Percentiles rank a stretch among this genome's conserved stretches.
Evolutionary conservation across 2,113 vertebrate genomes (phyloP).

Genomic region (Cardinalis cardinalis): DNA sequence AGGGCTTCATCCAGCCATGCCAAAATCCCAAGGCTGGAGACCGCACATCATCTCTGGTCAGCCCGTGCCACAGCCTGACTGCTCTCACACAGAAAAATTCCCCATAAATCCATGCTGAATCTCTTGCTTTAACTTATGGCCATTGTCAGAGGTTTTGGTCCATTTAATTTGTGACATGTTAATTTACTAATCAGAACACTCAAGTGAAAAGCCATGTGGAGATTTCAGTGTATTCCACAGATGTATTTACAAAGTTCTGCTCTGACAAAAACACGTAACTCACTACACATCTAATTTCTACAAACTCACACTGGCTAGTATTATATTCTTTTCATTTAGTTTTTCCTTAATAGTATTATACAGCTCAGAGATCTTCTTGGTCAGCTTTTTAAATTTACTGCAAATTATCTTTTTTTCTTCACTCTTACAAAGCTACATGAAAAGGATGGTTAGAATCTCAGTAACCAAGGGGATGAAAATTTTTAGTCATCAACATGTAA

Average conservation of each 20-base stretch:
- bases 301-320: neutral
- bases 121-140: neutral
- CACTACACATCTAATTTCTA: neutral
- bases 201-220: neutral
- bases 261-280: neutral
- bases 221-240: neutral
- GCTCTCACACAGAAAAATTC: neutral
- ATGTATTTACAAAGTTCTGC: neutral
- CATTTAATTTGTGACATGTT: neutral
- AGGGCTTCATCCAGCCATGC: neutral
- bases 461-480: neutral
- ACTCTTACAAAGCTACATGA: neutral
- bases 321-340: neutral
- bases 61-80: neutral
- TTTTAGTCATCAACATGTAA: neutral
- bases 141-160: neutral
- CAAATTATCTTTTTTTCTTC: neutral
- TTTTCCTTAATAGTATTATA: neutral
- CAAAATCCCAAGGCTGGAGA: neutral
- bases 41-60: neutral
- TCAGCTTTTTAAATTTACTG: neutral
- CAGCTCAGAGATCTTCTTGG: neutral
- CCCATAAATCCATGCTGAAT: neutral
- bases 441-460: neutral
- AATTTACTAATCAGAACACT: neutral